Evolutionary conservation across 2,888 invertebrate species (phyloP), one percentile per base, ranked within the genome.

Genomic region (Leptopterna dolabrata): DNA sequence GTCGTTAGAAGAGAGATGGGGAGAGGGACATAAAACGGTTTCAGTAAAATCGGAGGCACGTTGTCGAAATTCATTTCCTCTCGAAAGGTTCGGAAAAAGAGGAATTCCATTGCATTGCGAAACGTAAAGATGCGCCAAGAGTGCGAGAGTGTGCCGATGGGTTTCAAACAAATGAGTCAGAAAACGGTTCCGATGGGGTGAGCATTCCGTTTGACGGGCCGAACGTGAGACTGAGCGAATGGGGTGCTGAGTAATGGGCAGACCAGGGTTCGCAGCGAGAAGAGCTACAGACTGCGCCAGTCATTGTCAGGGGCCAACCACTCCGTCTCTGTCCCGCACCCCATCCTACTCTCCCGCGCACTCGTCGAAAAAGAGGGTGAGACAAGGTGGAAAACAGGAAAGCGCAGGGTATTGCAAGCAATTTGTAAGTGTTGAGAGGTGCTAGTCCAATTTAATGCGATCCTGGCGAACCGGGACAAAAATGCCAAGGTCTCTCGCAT

Each of bases 231-330:
- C 24, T 63, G 24, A 63, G 63, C 63, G 63, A 63, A 63, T 63
- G 63, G 63, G 63, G 63, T 63, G 63, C 63, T 63, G 63, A 63
- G 63, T 63, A 63, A 63, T 63, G 63, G 63, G 63, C 63, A 27
- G 63, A 6, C 24, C 24, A 11, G 63, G 63, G 63, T 63, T 63
- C 24, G 63, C 24, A 4, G 47, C 36, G 4, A 2, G 4, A 36
- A 36, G 36, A 36, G 63, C 63, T 63, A 63, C 63, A 63, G 63
- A 63, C 63, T 63, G 63, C 63, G 63, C 63, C 63, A 63, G 63
- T 63, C 63, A 27, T 24, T 63, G 63, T 63, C 63, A 63, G 63
- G 11, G 63, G 63, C 24, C 63, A 63, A 27, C 63, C 63, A 24
- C 63, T 63, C 63, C 11, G 63, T 63, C 63, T 63, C 63, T 63